Conservation (phyloP, 2,113 vertebrate species). For the Turnix velox region DNA sequence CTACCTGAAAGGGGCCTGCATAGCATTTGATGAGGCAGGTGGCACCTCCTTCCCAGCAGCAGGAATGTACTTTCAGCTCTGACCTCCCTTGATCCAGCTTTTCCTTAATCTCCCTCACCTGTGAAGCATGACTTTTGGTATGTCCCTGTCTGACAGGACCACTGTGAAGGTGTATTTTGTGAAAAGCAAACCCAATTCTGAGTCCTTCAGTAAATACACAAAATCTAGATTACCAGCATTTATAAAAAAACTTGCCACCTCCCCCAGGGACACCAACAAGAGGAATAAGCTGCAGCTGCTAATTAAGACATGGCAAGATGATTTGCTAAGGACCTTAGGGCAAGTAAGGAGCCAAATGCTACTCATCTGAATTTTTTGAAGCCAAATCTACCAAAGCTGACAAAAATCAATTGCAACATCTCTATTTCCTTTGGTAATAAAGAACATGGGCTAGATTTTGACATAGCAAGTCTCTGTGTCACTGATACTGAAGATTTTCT, state of each 20-base stretch:
- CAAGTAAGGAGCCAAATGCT: neutral
- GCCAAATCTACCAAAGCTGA: neutral
- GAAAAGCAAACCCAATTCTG: neutral
- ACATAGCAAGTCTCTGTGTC: neutral
- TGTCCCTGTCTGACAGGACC: neutral
- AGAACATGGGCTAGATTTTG: neutral
- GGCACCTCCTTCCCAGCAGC: conserved; percentile 8
- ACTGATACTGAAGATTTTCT: neutral
- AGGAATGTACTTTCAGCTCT: conserved; percentile 17
- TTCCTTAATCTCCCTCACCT: conserved; percentile 2
- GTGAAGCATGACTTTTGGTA: neutral
- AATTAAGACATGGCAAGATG: neutral
- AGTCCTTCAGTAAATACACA: neutral
- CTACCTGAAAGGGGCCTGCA: conserved; percentile 34
- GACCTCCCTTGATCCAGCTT: conserved; percentile 2
- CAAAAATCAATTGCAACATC: neutral
- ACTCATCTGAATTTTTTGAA: neutral
- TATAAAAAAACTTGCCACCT: neutral
- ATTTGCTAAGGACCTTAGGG: neutral
- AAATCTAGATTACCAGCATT: neutral
- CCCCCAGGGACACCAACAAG: neutral
- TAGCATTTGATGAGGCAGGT: conserved; percentile 12
- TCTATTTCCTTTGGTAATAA: neutral
- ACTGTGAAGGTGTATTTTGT: neutral
- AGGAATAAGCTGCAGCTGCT: neutral